Conservation (phyloP, 2,113 vertebrate species). For the Chaenocephalus aceratus region DNA sequence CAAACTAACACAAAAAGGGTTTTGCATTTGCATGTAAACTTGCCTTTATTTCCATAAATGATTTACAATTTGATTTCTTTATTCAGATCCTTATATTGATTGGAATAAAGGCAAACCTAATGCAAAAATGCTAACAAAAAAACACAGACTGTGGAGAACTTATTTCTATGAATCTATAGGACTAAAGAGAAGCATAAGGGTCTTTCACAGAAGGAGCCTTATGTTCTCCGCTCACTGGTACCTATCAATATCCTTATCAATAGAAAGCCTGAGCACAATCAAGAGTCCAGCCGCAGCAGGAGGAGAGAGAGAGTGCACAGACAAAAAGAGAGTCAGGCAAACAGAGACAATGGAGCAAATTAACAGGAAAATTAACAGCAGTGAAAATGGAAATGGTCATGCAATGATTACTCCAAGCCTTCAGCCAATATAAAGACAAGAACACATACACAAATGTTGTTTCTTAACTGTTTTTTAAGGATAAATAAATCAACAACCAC, state of each 20-base stretch:
- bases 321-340: conserved; percentile 73
- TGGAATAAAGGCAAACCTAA: conserved; percentile 47
- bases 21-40: conserved; percentile 47
- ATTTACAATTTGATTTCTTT: background rate
- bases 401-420: conserved; percentile 45
- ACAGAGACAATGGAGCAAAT: conserved; percentile 73
- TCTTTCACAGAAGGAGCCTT: conserved; percentile 83
- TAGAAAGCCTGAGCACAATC: conserved; percentile 94
- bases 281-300: conserved; percentile 87
- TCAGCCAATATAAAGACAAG: conserved; percentile 31
- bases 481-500: background rate
- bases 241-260: conserved; percentile 99
- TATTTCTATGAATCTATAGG: conserved; percentile 51
- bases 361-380: conserved; percentile 48
- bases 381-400: conserved; percentile 62
- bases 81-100: background rate
- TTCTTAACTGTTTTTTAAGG: background rate
- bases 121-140: conserved; percentile 39
- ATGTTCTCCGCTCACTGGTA: conserved; percentile 86
- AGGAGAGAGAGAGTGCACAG: conserved; percentile 74
- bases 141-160: conserved; percentile 38
- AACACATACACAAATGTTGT: background rate
- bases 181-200: conserved; percentile 80
- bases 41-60: conserved; percentile 26
- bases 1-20: conserved; percentile 25